Conservation (phyloP, 2,888 invertebrate species). For the Drosophila parthenogenetica region DNA sequence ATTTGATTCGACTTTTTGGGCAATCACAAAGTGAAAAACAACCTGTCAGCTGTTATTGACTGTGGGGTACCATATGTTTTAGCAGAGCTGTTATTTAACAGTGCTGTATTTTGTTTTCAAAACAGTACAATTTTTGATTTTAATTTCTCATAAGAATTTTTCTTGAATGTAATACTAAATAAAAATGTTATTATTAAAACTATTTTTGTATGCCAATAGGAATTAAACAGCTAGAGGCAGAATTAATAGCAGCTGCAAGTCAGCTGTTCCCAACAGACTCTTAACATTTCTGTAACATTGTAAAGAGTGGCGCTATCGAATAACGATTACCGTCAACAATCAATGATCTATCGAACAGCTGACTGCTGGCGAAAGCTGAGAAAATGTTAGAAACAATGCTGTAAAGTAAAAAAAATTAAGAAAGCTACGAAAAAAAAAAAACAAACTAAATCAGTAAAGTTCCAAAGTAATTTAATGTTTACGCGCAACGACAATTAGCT, state of each 20-base stretch:
- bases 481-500: constrained; percentile 21
- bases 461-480: constrained; percentile 28
- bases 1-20: constrained; percentile 32
- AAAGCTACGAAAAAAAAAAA: constrained; percentile 16
- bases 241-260: neutral
- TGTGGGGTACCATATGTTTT: constrained; percentile 33
- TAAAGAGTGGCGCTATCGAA: constrained; percentile 14
- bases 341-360: constrained; percentile 39
- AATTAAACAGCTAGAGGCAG: neutral
- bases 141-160: too few relatives aligned
- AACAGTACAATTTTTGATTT: too few relatives aligned
- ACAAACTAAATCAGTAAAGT: constrained; percentile 6
- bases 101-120: neutral
- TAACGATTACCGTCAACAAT: constrained; percentile 3
- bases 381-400: constrained; percentile 47
- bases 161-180: too few relatives aligned
- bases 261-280: constrained; percentile 2
- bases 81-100: constrained; percentile 18
- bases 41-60: constrained; percentile 44
- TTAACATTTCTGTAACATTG: neutral
- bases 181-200: too few relatives aligned
- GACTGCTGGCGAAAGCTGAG: constrained; percentile 45
- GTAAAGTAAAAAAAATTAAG: constrained; percentile 23
- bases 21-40: constrained; percentile 30
- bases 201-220: neutral